Conservation (phyloP, 2,888 invertebrate genomes). For the Coelopa pilipes region DNA sequence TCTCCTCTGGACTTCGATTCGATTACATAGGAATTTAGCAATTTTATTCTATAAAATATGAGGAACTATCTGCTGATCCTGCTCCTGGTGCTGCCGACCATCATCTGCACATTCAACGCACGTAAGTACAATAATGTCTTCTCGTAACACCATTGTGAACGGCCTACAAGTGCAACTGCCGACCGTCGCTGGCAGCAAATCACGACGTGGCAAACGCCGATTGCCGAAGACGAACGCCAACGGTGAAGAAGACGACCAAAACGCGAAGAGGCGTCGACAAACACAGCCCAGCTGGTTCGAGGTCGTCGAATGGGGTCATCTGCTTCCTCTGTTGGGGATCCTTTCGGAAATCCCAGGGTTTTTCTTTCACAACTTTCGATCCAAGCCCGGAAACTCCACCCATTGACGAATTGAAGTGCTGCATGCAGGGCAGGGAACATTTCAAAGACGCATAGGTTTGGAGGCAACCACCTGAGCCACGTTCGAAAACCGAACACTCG, state of each 20-base stretch:
- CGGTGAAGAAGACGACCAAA: neutral
- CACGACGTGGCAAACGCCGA: slow-evolving; percentile 39
- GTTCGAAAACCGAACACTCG: neutral
- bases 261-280: neutral
- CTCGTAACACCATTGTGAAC: neutral
- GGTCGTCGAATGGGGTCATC: neutral
- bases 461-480: neutral
- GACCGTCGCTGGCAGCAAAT: slow-evolving; percentile 14
- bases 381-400: no score
- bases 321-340: neutral
- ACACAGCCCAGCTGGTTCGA: neutral
- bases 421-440: no score
- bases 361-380: no score
- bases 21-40: slow-evolving; percentile 14
- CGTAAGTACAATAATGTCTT: slow-evolving; percentile 71
- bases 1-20: slow-evolving; percentile 38
- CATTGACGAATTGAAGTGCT: no score
- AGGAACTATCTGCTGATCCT: slow-evolving; percentile 75
- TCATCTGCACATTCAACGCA: slow-evolving; percentile 76
- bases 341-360: no score
- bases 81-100: slow-evolving; percentile 77
- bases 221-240: neutral
- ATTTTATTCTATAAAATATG: slow-evolving; percentile 67
- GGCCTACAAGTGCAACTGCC: neutral
- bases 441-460: no score